phyloP scores from a whole-genome alignment of 2,888 invertebrate species.

The Tetragonula carbonaria region DNA sequence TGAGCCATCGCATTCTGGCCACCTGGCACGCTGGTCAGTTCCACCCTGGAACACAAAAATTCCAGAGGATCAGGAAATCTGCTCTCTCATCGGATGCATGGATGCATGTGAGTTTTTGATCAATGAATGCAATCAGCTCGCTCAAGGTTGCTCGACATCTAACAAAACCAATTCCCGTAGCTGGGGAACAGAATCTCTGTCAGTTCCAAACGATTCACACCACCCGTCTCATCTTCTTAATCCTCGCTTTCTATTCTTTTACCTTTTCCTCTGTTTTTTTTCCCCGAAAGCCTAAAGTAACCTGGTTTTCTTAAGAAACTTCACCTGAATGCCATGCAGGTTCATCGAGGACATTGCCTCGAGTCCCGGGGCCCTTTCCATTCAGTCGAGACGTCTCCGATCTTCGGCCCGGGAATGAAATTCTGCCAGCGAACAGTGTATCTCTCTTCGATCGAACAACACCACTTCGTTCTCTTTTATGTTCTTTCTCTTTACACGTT shows the following conservation, averaged over 20 bases:
- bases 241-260: constrained; percentile 26
- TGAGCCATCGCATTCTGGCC: constrained; percentile 87
- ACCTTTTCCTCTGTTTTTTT: constrained; percentile 12
- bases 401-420: constrained; percentile 39
- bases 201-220: constrained; percentile 55
- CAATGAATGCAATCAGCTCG: constrained; percentile 62
- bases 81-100: constrained; percentile 64
- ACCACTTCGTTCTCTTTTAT: constrained; percentile 20
- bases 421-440: constrained; percentile 16
- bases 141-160: constrained; percentile 57
- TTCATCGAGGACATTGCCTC: constrained; percentile 55
- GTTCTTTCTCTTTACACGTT: neutral
- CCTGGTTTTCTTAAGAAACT: constrained; percentile 52
- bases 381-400: constrained; percentile 49
- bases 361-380: constrained; percentile 57
- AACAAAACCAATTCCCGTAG: constrained; percentile 53
- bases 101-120: constrained; percentile 62
- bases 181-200: constrained; percentile 50
- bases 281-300: constrained; percentile 53
- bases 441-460: constrained; percentile 36
- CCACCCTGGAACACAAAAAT: constrained; percentile 84
- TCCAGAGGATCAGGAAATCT: constrained; percentile 80
- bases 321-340: constrained; percentile 66
- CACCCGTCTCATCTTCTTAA: constrained; percentile 44
- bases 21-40: constrained; percentile 85